phyloP scores from a whole-genome alignment of 2,888 invertebrate species.

The Chymomyza procnemis region DNA sequence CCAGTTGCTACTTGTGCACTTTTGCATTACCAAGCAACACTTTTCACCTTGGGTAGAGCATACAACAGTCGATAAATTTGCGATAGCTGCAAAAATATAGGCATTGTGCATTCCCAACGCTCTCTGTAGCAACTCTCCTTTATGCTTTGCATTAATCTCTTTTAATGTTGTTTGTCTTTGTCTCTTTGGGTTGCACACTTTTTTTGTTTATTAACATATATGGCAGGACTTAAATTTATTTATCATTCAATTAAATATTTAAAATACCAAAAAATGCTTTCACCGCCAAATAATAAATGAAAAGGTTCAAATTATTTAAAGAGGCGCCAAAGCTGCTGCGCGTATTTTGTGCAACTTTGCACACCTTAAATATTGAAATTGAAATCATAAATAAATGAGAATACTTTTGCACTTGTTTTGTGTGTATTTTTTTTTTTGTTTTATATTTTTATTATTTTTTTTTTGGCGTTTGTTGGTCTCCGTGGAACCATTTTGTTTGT shows the following conservation, averaged over 20 bases:
- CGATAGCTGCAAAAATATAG: too few species aligned
- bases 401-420: constrained; percentile 42
- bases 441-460: too few species aligned
- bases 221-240: constrained; percentile 65
- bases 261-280: constrained; percentile 73
- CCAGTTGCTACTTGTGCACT: too few species aligned
- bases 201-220: constrained; percentile 28
- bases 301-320: not conserved
- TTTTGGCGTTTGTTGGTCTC: not conserved
- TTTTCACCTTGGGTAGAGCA: too few species aligned
- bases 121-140: not conserved
- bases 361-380: constrained; percentile 73
- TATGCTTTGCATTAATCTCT: not conserved
- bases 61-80: too few species aligned
- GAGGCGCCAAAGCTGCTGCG: not conserved
- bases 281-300: constrained; percentile 47
- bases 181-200: constrained; percentile 15
- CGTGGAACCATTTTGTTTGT: constrained; percentile 34
- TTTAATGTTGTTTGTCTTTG: constrained; percentile 13
- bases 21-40: too few species aligned
- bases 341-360: not conserved
- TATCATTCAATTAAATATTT: constrained; percentile 76
- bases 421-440: not conserved
- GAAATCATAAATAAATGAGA: constrained; percentile 74
- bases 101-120: too few species aligned